phyloP scores from a whole-genome alignment of 2,888 invertebrate genomes.

The Micoletzkya japonica region DNA sequence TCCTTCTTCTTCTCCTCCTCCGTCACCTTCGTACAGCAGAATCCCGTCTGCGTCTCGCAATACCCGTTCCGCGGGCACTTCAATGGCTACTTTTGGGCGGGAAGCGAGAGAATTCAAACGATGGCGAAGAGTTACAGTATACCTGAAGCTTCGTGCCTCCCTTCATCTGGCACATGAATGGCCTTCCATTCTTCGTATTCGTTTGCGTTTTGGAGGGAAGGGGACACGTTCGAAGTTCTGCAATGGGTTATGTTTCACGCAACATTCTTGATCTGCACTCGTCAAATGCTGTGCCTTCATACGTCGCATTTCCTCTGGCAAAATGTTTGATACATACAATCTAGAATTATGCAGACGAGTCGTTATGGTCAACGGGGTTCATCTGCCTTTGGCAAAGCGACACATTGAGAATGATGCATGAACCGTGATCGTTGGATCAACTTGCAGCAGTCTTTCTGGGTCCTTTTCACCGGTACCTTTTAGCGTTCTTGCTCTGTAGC shows the following conservation, averaged over 20 bases:
- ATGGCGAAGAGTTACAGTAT: not conserved
- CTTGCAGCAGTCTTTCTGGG: too few relatives aligned
- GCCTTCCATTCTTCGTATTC: conserved; percentile 45
- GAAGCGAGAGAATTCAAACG: not conserved
- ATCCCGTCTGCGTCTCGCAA: conserved; percentile 52
- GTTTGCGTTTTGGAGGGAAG: conserved; percentile 51
- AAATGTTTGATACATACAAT: too few relatives aligned
- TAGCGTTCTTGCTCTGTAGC: too few relatives aligned
- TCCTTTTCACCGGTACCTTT: too few relatives aligned
- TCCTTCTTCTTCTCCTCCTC: conserved; percentile 25
- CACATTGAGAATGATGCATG: not conserved
- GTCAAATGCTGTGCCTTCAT: too few relatives aligned
- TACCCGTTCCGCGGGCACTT: conserved; percentile 47
- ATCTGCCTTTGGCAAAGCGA: too few relatives aligned
- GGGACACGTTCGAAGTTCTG: conserved; percentile 57
- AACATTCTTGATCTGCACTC: not conserved
- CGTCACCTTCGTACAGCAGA: conserved; percentile 43
- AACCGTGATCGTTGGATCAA: too few relatives aligned
- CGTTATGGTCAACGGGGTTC: too few relatives aligned
- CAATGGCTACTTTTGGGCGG: too few relatives aligned
- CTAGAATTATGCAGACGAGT: too few relatives aligned
- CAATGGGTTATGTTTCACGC: conserved; percentile 16
- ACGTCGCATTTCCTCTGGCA: too few relatives aligned
- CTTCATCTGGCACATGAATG: conserved; percentile 51
- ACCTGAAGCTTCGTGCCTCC: conserved; percentile 22